Conservation (phyloP, 2,797 vertebrate genomes). For the Ceryle rudis region DNA sequence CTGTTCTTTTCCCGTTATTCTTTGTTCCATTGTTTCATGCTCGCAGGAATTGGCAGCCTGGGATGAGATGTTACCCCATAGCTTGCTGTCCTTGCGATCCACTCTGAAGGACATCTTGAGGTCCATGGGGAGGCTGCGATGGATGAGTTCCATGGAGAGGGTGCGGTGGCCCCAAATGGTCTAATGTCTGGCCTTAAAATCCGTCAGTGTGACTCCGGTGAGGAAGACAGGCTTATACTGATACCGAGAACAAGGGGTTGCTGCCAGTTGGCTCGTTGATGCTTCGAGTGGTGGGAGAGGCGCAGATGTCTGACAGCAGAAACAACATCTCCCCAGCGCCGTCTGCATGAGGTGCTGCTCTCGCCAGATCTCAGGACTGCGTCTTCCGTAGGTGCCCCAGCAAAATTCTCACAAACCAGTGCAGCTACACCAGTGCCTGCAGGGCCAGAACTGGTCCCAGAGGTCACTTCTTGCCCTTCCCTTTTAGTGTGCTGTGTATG, state of each 20-base stretch:
- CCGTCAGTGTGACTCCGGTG: not conserved
- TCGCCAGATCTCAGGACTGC: not conserved
- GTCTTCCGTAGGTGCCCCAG: not conserved
- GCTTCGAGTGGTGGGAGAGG: not conserved
- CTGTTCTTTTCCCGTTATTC: not conserved
- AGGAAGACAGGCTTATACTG: not conserved
- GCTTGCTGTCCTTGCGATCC: not conserved
- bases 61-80: not conserved
- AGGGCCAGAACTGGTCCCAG: not conserved
- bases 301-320: not conserved
- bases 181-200: not conserved
- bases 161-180: not conserved
- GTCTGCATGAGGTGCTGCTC: not conserved
- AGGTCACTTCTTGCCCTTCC: not conserved
- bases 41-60: not conserved
- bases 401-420: fast-evolving
- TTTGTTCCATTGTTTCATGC: not conserved
- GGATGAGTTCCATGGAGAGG: not conserved
- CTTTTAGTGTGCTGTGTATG: fast-evolving
- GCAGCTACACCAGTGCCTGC: not conserved
- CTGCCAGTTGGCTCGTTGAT: not conserved
- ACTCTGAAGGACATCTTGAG: not conserved
- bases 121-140: not conserved
- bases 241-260: not conserved
- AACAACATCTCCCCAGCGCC: not conserved